Conservation (phyloP, 2,113 vertebrate species). For the Macroglossus sobrinus region DNA sequence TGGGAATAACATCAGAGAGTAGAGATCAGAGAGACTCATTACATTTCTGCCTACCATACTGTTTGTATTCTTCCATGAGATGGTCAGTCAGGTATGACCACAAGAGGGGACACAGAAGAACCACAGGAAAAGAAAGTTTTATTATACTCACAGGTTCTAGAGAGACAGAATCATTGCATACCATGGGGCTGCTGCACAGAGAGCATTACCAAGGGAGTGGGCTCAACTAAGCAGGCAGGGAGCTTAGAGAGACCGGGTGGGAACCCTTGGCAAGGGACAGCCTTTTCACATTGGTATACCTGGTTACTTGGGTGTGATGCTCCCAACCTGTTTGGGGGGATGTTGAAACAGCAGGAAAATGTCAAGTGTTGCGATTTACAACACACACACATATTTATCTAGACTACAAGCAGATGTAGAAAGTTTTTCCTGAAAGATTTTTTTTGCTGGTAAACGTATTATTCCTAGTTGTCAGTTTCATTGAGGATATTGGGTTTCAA, state of each 20-base stretch:
- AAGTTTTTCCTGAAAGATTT: background rate
- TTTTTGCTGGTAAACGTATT: background rate
- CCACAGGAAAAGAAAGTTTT: background rate
- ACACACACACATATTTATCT: background rate
- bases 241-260: background rate
- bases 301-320: background rate
- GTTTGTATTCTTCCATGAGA: background rate
- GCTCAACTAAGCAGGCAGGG: background rate
- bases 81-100: background rate
- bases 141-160: background rate
- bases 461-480: background rate
- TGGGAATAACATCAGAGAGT: background rate
- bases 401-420: background rate
- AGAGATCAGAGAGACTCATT: background rate
- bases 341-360: background rate
- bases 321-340: background rate
- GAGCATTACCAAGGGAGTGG: background rate
- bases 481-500: background rate
- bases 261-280: background rate
- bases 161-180: background rate
- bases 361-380: background rate
- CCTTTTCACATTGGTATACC: background rate
- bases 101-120: background rate
- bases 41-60: background rate
- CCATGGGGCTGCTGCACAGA: background rate